Conservation (phyloP, 2,113 vertebrate species). For the Menidia beryllina region DNA sequence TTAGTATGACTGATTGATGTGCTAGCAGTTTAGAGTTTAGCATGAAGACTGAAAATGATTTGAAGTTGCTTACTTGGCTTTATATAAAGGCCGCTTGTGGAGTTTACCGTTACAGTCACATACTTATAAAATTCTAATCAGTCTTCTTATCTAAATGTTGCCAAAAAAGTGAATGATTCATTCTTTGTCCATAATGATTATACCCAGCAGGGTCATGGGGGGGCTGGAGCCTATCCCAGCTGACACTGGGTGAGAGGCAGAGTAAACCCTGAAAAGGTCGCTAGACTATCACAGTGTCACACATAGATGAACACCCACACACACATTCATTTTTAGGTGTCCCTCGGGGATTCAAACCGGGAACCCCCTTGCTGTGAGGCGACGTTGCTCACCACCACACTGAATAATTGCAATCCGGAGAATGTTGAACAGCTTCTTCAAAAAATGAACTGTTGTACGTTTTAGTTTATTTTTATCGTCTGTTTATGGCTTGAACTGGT, state of each 20-base stretch:
- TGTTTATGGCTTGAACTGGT: neutral
- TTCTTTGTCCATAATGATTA: no score
- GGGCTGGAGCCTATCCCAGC: no score
- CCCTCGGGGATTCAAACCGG: no score
- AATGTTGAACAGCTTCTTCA: neutral
- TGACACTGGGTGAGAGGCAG: no score
- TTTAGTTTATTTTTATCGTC: neutral
- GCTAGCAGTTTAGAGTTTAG: neutral
- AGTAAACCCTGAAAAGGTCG: no score
- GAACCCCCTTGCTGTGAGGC: no score
- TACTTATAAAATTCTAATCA: neutral
- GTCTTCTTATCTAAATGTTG: neutral
- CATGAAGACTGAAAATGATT: neutral
- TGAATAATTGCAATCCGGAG: neutral
- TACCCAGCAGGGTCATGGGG: no score
- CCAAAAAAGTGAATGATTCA: neutral
- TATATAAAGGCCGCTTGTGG: neutral
- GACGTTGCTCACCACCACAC: no score
- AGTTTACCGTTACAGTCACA: neutral
- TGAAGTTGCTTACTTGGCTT: neutral
- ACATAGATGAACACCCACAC: no score
- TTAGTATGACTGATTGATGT: neutral
- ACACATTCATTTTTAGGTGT: no score
- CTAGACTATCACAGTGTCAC: no score
- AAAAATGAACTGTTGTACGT: no score